Evolutionary conservation across 2,797 vertebrate genomes (phyloP), one percentile per base, ranked within the genome.

Genomic region (Pygocentrus nattereri): DNA sequence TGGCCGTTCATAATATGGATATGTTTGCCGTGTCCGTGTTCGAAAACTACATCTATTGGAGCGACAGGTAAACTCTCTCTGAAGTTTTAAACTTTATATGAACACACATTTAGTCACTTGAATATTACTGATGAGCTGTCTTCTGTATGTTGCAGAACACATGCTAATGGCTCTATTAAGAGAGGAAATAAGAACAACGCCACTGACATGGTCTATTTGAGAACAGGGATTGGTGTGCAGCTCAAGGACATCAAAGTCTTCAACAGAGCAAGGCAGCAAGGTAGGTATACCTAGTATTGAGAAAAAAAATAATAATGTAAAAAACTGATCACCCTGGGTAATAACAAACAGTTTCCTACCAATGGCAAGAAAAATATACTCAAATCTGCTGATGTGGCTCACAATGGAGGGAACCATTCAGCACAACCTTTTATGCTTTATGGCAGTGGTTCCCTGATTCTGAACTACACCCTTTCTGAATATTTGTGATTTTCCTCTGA

Each of bases 191-290:
- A 99, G 88, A 97, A 99, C 89, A 98, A 99, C 0, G 97, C 97
- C 83, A 97, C 97, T 0, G 97, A 99, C 79, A 97, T 96, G 0
- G 95, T 98, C 82, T 95, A 97, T 59, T 94, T 99, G 84, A 91
- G 97, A 77, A 99, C 97, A 0, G 97, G 97, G 64, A 99, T 99
- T 0, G 98, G 97, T 0, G 98, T 98, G 25, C 97, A 99, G 89
- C 96, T 99, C 61, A 99, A 99, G 91, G 98, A 99, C 91, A 98
- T 99, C 88, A 99, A 99, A 90, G 97, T 99, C 86, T 99, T 99
- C 93, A 99, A 98, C 91, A 93, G 95, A 79, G 96, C 96, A 85
- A 93, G 97, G 30, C 98, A 99, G 89, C 97, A 97, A 92, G 98
- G 98, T 97, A 78, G 0, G 69, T 54, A n/a, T 3, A 7, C 18